Percentiles rank a stretch among this genome's conserved stretches.
phyloP scores from a whole-genome alignment of 2,797 vertebrate genomes.

The Lacerta bilineata region DNA sequence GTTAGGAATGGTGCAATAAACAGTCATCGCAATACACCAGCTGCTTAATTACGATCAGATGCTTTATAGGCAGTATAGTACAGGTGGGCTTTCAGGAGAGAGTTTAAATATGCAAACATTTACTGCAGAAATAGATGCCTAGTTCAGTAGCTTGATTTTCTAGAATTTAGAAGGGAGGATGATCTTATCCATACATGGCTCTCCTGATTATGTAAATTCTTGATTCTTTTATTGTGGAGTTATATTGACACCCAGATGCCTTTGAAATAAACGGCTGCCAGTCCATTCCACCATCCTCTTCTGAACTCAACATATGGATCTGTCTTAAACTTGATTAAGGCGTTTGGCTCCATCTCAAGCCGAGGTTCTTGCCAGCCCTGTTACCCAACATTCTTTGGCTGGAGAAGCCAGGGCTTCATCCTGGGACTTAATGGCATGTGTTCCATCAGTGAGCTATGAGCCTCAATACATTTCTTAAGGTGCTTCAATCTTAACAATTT shows the following conservation, averaged over 20 bases:
- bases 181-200: slow-evolving; percentile 18
- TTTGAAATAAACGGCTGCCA: neutral
- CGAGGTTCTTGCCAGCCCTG: neutral
- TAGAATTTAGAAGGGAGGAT: neutral
- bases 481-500: neutral
- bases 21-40: fast-evolving
- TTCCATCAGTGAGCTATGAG: neutral
- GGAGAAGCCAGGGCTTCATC: neutral
- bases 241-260: neutral
- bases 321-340: neutral
- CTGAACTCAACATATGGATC: neutral
- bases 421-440: neutral
- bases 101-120: slow-evolving; percentile 40
- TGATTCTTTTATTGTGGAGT: neutral
- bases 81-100: slow-evolving; percentile 42
- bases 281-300: neutral
- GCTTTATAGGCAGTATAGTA: slow-evolving; percentile 32
- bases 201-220: neutral
- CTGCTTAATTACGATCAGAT: slow-evolving; percentile 43
- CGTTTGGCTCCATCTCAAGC: neutral
- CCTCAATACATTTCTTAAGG: neutral
- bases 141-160: slow-evolving; percentile 3
- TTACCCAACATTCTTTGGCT: neutral
- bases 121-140: slow-evolving; percentile 5
- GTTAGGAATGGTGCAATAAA: slow-evolving; percentile 26